These are phyloP conservation scores for Carcina quercana DNA, from an alignment of 2,888 invertebrate genomes.

Conservation along the genomic window DNA sequence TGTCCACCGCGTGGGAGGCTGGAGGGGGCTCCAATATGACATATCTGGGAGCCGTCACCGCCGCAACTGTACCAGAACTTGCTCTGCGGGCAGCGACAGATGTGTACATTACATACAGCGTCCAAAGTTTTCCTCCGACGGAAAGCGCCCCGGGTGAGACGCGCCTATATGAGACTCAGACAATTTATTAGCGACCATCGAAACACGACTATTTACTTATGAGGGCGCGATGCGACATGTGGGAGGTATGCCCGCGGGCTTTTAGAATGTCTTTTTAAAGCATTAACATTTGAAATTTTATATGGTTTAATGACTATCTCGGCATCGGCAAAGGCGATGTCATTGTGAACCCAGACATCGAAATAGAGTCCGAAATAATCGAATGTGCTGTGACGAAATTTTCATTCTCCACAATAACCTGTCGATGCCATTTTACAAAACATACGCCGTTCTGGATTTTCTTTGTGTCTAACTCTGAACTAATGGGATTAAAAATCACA, in stretches of 20 bases:
- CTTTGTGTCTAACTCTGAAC: too few relatives aligned
- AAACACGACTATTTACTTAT: conserved; percentile 70
- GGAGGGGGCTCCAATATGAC: conserved; percentile 54
- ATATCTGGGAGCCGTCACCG: conserved; percentile 65
- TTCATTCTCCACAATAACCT: too few relatives aligned
- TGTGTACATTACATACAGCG: conserved; percentile 34
- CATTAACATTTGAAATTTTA: too few relatives aligned
- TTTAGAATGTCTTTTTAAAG: conserved; percentile 22
- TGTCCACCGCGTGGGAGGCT: conserved; percentile 40
- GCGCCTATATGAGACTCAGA: conserved; percentile 41
- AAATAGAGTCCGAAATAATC: too few relatives aligned
- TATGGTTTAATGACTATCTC: conserved; percentile 3
- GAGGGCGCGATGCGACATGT: conserved; percentile 31
- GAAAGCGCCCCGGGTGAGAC: conserved; percentile 49
- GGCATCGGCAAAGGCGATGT: too few relatives aligned
- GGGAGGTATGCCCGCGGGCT: conserved; percentile 31
- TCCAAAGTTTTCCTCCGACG: conserved; percentile 51
- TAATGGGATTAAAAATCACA: too few relatives aligned
- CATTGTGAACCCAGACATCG: too few relatives aligned
- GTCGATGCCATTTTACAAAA: too few relatives aligned
- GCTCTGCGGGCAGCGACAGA: conserved; percentile 62
- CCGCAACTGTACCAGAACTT: conserved; percentile 62
- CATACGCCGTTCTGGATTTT: too few relatives aligned
- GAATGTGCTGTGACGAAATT: too few relatives aligned
- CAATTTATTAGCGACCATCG: conserved; percentile 61